phyloP scores from a whole-genome alignment of 2,888 invertebrate genomes.

The Sacculina carcini region DNA sequence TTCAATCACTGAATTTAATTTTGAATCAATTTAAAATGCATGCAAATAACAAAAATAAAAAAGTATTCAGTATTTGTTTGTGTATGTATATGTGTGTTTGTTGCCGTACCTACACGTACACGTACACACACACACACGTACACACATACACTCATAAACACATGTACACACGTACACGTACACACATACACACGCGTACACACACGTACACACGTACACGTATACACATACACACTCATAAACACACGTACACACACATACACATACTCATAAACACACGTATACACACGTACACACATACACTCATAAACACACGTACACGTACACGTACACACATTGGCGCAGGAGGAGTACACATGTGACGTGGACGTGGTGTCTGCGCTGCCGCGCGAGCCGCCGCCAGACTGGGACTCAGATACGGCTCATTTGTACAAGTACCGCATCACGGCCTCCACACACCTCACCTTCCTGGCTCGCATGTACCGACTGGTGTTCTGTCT shows the following conservation, averaged over 20 bases:
- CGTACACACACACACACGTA: too few relatives aligned
- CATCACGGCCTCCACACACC: slow-evolving; percentile 29
- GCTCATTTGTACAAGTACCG: slow-evolving; percentile 19
- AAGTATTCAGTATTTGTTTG: not conserved
- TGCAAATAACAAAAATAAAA: not conserved
- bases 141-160: too few relatives aligned
- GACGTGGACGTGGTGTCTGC: slow-evolving; percentile 37
- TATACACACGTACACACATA: too few relatives aligned
- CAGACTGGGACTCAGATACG: slow-evolving; percentile 24
- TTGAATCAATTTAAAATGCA: not conserved
- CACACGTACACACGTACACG: too few relatives aligned
- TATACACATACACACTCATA: too few relatives aligned
- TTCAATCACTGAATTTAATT: not conserved
- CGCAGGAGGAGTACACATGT: slow-evolving; percentile 23
- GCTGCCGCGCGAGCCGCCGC: slow-evolving; percentile 27
- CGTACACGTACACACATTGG: too few relatives aligned
- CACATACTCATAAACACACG: too few relatives aligned
- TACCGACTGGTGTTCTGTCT: slow-evolving; percentile 46
- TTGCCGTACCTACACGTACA: too few relatives aligned
- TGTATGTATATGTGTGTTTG: not conserved
- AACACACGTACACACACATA: too few relatives aligned
- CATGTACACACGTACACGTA: too few relatives aligned
- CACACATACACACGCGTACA: too few relatives aligned
- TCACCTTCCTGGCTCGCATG: slow-evolving; percentile 38
- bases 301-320: too few relatives aligned